Evolutionary conservation across 2,888 invertebrate species (phyloP).

Genomic region (Metallyticus violacea): DNA sequence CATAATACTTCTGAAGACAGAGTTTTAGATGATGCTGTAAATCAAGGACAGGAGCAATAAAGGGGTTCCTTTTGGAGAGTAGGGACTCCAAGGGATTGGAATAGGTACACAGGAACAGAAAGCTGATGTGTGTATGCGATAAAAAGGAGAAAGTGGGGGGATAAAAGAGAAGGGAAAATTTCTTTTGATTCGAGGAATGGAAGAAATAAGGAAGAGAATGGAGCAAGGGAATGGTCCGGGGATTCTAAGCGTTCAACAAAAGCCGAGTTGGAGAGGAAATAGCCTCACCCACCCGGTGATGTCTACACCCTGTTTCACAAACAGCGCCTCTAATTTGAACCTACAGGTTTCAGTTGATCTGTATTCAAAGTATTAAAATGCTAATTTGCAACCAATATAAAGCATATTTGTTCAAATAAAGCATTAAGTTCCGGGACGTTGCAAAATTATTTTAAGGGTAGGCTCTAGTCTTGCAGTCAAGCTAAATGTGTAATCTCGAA

Average conservation of each 20-base stretch:
- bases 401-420: no score
- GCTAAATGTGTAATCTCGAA: no score
- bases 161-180: constrained; percentile 11
- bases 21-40: constrained; percentile 14
- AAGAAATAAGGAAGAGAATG: not conserved
- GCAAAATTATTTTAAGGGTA: no score
- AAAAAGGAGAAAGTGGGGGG: constrained; percentile 17
- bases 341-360: no score
- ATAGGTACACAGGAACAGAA: constrained; percentile 11
- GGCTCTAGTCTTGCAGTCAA: no score
- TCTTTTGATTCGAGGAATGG: constrained; percentile 21
- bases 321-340: not conserved
- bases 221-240: not conserved
- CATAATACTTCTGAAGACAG: constrained; percentile 10
- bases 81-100: constrained; percentile 2
- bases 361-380: no score
- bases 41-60: constrained; percentile 18
- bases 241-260: not conserved
- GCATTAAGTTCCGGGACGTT: no score
- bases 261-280: not conserved
- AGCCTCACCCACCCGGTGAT: not conserved
- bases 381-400: no score
- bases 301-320: not conserved
- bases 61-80: not conserved
- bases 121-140: constrained; percentile 20